These are phyloP conservation scores for Talpa occidentalis DNA, from an alignment of 2,113 vertebrate genomes.

Conservation along the genomic window DNA sequence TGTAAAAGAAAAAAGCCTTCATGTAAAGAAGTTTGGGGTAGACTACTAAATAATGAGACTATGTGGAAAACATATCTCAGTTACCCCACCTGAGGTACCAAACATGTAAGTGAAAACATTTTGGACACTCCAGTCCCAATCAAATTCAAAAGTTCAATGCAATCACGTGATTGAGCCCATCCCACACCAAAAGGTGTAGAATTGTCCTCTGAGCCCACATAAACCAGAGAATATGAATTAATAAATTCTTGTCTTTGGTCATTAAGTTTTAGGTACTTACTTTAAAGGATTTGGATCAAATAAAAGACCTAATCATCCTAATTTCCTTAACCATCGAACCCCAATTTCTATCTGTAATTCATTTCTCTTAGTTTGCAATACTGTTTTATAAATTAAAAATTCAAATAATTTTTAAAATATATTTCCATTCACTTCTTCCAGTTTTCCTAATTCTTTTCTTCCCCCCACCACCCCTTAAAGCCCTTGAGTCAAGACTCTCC, in stretches of 20 bases:
- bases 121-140: not conserved
- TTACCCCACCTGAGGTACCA: not conserved
- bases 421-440: not conserved
- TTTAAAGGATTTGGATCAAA: constrained; percentile 1
- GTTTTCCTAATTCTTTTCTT: not conserved
- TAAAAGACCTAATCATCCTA: not conserved
- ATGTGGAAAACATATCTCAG: not conserved
- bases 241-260: not conserved
- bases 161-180: not conserved
- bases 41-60: not conserved
- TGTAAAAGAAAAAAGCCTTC: no score
- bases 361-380: no score
- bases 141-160: not conserved
- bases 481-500: no score
- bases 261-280: not conserved
- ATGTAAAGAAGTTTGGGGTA: not conserved
- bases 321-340: not conserved
- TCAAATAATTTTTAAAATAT: not conserved
- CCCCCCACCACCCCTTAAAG: no score
- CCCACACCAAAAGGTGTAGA: not conserved
- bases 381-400: no score
- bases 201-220: not conserved
- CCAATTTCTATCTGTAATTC: no score
- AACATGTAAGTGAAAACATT: no score
- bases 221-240: not conserved